Percentiles rank a stretch among this genome's conserved stretches.
phyloP scores from a whole-genome alignment of 2,797 vertebrate genomes.

The Acanthurus leucopareius region DNA sequence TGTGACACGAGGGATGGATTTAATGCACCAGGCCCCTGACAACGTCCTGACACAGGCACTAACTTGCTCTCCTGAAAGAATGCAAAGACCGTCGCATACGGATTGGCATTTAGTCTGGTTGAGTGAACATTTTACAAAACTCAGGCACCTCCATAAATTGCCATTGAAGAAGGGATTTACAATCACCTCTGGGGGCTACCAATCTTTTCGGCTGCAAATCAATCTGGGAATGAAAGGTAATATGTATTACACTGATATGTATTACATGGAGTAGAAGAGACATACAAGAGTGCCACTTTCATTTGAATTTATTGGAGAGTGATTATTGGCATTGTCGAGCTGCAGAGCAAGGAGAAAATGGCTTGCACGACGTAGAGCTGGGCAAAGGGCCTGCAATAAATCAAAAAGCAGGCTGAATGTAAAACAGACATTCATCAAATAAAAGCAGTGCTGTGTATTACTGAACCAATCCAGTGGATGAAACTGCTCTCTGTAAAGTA shows the following conservation, averaged over 20 bases:
- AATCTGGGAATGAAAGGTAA: constrained; percentile 76
- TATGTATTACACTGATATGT: constrained; percentile 73
- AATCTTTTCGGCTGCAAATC: constrained; percentile 79
- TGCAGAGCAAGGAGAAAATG: constrained; percentile 75
- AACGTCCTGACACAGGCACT: constrained; percentile 19
- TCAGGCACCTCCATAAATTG: constrained; percentile 73
- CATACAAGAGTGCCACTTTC: constrained; percentile 72
- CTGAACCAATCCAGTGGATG: constrained; percentile 43
- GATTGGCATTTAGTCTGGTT: constrained; percentile 69
- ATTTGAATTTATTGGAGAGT: constrained; percentile 80
- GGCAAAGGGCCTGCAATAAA: constrained; percentile 70
- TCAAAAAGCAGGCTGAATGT: constrained; percentile 69
- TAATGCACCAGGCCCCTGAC: constrained; percentile 8
- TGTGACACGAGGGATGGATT: constrained; percentile 33
- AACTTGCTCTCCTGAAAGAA: constrained; percentile 41
- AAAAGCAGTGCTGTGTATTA: constrained; percentile 58
- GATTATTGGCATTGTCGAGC: constrained; percentile 77
- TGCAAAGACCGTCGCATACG: constrained; percentile 28
- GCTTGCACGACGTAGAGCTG: constrained; percentile 67
- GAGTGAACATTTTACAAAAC: constrained; percentile 78
- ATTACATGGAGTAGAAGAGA: constrained; percentile 69
- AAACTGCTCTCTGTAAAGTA: constrained; percentile 37
- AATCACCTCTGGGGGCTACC: constrained; percentile 66
- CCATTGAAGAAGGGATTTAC: constrained; percentile 71
- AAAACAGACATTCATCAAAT: constrained; percentile 79